Evolutionary conservation across 1,140 invertebrate genomes (phyloP).

Genomic region (Thaumatotibia leucotreta): DNA sequence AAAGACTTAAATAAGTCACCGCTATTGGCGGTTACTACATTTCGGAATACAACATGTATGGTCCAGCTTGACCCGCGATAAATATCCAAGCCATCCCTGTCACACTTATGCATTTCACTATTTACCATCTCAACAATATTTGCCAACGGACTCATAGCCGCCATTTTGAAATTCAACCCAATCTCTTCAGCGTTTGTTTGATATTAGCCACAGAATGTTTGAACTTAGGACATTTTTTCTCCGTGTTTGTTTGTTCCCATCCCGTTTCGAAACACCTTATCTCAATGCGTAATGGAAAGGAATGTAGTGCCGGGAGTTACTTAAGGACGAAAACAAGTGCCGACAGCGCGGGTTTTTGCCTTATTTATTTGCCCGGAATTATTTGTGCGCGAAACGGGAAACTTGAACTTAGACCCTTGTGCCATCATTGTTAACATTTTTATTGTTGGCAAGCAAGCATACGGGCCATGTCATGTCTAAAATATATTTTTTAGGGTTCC

Average conservation of each 20-base stretch:
- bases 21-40: neutral
- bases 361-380: slow-evolving; percentile 7
- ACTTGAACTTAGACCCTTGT: neutral
- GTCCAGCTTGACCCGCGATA: neutral
- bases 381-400: neutral
- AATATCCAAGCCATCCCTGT: neutral
- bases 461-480: neutral
- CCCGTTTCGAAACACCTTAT: slow-evolving; percentile 4
- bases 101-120: slow-evolving; percentile 12
- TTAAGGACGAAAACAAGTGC: slow-evolving; percentile 1
- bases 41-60: neutral
- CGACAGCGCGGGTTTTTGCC: slow-evolving; percentile 1
- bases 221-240: neutral
- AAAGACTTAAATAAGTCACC: neutral
- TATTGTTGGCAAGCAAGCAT: no score
- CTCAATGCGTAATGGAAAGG: slow-evolving; percentile 9
- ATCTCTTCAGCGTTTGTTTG: neutral
- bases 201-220: neutral
- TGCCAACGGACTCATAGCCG: neutral
- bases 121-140: neutral
- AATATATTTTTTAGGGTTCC: neutral
- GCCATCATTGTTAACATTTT: neutral
- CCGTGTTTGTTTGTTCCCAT: neutral
- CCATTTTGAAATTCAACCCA: neutral
- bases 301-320: slow-evolving; percentile 9